Base-by-base conservation (phyloP, 2,113 vertebrate species). In the Scatophagus argus region DNA sequence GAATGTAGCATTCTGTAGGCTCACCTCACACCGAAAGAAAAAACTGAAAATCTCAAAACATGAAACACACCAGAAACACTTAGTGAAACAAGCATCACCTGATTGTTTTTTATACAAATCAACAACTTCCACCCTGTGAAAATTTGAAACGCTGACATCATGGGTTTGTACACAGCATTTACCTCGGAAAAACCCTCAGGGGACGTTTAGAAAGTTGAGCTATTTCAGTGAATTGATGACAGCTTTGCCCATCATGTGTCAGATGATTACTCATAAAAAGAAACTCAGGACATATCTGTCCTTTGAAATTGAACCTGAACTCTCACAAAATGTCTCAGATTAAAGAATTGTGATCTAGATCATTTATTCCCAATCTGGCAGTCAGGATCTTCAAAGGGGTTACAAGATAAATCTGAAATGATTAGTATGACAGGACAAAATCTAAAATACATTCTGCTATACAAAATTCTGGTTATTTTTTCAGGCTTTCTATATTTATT, bases 71-170 rank as follows among this genome's bases (percentile, higher is more conserved):
- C 2, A 38, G 17, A 47, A 31, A 58, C 19, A 12, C 4, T 61
- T 69, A 34, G 38, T 27, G 32, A 49, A 31, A 67, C 29, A 59
- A 51, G 43, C 36, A 25, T 55, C 23, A 76, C 4, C 21, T 73
- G 6, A 29, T 27, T 39, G n/a, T 52, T 39, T 34, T 49, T 3
- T n/a, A 27, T 47, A 32, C 12, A 3, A 23, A 55, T 68, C 4
- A 55, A 8, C 19, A 41, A 29, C 8, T 41, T 23, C 31, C 64
- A 83, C 72, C 74, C 13, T 36, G 55, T 69, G 34, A 60, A 38
- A 77, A 77, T 47, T 70, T 75, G 65, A 84, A 83, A 73, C 54
- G 32, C 38, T 87, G 79, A 79, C 62, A 55, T 83, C 77, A 87
- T 60, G 21, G 51, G 17, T 55, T 73, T 61, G 43, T 16, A 49